Conservation (phyloP, 2,888 invertebrate genomes). For the Serrognathus titanus region DNA sequence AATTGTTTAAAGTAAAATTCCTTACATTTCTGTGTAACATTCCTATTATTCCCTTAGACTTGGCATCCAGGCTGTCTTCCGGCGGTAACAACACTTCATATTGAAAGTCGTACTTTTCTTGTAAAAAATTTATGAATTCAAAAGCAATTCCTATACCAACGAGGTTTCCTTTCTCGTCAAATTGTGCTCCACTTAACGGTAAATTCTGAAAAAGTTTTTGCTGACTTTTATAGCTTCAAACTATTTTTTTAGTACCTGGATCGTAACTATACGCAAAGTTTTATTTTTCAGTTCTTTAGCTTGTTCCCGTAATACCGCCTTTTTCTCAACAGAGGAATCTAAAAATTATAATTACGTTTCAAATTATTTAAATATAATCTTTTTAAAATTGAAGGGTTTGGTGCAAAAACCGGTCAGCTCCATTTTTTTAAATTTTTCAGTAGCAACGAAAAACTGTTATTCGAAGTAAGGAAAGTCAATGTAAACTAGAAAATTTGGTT, state of each 20-base stretch:
- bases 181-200: conserved; percentile 57
- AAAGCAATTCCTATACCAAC: conserved; percentile 71
- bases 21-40: conserved; percentile 59
- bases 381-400: too few relatives aligned
- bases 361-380: too few relatives aligned
- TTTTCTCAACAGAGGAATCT: background rate
- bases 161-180: conserved; percentile 53
- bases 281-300: conserved; percentile 11
- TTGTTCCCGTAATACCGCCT: conserved; percentile 5
- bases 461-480: too few relatives aligned
- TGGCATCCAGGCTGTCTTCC: conserved; percentile 59
- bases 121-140: conserved; percentile 64
- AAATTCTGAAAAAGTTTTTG: conserved; percentile 54
- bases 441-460: too few relatives aligned
- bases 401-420: too few relatives aligned
- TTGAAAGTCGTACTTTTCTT: conserved; percentile 68
- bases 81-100: conserved; percentile 64
- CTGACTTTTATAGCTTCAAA: background rate
- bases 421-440: too few relatives aligned
- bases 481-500: too few relatives aligned
- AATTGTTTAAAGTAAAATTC: too few relatives aligned
- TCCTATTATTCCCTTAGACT: conserved; percentile 60
- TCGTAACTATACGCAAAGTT: conserved; percentile 18
- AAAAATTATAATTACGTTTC: background rate
- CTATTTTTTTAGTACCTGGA: conserved; percentile 17